Evolutionary conservation across 2,888 invertebrate species (phyloP).

Genomic region (Lepidocyrtoides sp.): DNA sequence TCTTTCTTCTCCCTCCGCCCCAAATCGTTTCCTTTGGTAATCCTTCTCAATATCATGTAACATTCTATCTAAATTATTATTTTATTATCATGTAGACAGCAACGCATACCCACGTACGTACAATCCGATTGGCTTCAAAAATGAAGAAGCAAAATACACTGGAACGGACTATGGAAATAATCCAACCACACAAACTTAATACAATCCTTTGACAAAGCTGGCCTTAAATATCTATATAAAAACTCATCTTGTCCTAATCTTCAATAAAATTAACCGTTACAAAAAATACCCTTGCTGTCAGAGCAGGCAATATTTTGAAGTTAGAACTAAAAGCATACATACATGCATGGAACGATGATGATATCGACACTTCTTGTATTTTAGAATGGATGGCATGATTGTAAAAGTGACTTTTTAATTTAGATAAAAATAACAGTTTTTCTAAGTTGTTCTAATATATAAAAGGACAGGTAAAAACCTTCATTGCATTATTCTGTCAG

Average conservation of each 20-base stretch:
- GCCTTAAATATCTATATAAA: too few relatives aligned
- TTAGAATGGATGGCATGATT: conserved; percentile 33
- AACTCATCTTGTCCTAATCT: not conserved
- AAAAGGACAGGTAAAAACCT: conserved; percentile 47
- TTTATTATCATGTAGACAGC: too few relatives aligned
- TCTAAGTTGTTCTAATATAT: conserved; percentile 78
- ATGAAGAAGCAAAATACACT: not conserved
- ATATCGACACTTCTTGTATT: not conserved
- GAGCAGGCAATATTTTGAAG: too few relatives aligned
- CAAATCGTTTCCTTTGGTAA: conserved; percentile 7
- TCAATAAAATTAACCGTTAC: not conserved
- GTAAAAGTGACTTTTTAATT: conserved; percentile 54
- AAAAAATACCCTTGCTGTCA: not conserved
- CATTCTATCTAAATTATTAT: not conserved
- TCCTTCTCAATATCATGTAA: not conserved
- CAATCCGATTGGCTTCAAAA: not conserved
- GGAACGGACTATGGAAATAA: not conserved
- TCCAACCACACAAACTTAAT: too few relatives aligned
- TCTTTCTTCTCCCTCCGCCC: conserved; percentile 22
- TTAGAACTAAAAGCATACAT: too few relatives aligned
- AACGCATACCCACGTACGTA: too few relatives aligned
- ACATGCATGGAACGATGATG: too few relatives aligned
- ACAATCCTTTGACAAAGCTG: not conserved
- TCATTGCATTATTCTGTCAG: not conserved
- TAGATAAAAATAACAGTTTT: conserved; percentile 66